Conservation (phyloP, 1,140 invertebrate species). For the Ceratitis capitata region DNA sequence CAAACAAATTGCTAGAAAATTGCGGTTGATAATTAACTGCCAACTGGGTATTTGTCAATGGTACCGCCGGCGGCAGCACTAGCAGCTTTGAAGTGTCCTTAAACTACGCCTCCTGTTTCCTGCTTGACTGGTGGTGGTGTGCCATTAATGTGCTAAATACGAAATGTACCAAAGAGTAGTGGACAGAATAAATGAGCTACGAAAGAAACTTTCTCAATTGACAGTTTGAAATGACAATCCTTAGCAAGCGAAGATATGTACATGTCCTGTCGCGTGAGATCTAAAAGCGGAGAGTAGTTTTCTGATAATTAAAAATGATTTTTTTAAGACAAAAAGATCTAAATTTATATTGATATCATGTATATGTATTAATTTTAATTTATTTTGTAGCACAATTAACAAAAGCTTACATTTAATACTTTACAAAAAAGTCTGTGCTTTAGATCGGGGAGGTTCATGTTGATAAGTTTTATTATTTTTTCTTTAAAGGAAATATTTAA, state of each 20-base stretch:
- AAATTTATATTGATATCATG: no score
- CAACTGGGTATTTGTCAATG: conserved; percentile 32
- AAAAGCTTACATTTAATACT: no score
- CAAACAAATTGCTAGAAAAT: conserved; percentile 43
- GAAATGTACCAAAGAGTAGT: background rate
- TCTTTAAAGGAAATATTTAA: no score
- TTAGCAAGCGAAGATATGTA: background rate
- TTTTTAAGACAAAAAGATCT: background rate
- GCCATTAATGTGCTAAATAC: background rate
- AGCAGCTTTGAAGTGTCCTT: background rate
- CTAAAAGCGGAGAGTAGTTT: background rate
- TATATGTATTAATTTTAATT: no score
- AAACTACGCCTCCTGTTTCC: background rate
- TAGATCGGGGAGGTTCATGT: no score
- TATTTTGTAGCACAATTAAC: no score
- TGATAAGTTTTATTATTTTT: no score
- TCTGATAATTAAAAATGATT: background rate
- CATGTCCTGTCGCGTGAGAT: background rate
- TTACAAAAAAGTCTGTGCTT: no score
- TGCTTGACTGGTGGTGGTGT: background rate
- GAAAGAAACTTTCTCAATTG: conserved; percentile 4
- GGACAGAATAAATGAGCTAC: background rate
- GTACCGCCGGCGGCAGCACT: background rate
- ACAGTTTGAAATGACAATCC: background rate
- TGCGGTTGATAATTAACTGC: conserved; percentile 42